These are phyloP conservation scores for Drosophila seclusa DNA, from an alignment of 2,888 invertebrate species.

Conservation along the genomic window DNA sequence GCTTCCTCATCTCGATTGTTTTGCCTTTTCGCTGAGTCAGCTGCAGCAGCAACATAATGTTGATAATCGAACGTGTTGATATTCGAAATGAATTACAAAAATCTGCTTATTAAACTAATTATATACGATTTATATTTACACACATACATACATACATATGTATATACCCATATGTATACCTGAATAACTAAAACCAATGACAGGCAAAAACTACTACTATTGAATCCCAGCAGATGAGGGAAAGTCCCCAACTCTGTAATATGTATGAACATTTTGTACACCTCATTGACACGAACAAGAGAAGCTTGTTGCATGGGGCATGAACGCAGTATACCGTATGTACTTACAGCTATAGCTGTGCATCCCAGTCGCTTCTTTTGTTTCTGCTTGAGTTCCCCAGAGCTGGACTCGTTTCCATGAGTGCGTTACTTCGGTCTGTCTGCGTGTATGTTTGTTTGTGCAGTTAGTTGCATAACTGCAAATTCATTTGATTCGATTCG, in stretches of 20 bases:
- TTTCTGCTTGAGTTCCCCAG: background rate
- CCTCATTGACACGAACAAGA: slow-evolving; percentile 6
- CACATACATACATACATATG: slow-evolving; percentile 13
- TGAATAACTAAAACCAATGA: background rate
- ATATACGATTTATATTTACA: slow-evolving; percentile 14
- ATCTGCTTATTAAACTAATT: slow-evolving; percentile 36
- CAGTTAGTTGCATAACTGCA: background rate
- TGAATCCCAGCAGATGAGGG: background rate
- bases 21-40: slow-evolving; percentile 42
- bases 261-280: background rate
- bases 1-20: slow-evolving; percentile 42
- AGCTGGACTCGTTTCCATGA: slow-evolving; percentile 16
- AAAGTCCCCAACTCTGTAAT: background rate
- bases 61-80: slow-evolving; percentile 58
- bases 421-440: background rate
- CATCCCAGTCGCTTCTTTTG: slow-evolving; percentile 1
- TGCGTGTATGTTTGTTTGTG: slow-evolving; percentile 18
- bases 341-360: slow-evolving; percentile 3
- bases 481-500: background rate
- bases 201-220: background rate
- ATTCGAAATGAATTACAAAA: slow-evolving; percentile 38
- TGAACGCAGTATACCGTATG: slow-evolving; percentile 6
- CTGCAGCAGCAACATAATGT: slow-evolving; percentile 46
- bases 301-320: slow-evolving; percentile 40
- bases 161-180: background rate